Percentiles rank a stretch among this genome's conserved stretches.
Evolutionary conservation across 2,797 vertebrate species (phyloP).

Genomic region (Aeoliscus strigatus): DNA sequence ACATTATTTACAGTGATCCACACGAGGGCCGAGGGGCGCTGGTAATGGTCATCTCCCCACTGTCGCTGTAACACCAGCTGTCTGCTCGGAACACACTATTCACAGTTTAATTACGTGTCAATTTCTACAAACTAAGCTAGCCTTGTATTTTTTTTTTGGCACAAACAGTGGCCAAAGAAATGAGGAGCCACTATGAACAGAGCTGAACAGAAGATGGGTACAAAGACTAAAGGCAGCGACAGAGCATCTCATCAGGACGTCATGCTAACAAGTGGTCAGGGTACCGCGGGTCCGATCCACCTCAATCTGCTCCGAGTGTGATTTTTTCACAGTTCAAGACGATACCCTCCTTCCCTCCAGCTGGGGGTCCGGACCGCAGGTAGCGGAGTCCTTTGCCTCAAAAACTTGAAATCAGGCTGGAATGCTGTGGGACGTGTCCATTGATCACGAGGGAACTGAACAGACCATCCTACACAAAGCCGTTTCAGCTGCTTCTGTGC

Average conservation of each 20-base stretch:
- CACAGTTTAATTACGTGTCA: conserved; percentile 67
- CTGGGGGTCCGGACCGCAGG: conserved; percentile 38
- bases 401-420: conserved; percentile 30
- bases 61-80: conserved; percentile 53
- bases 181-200: conserved; percentile 65
- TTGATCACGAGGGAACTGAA: conserved; percentile 26
- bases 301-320: conserved; percentile 27
- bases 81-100: conserved; percentile 58
- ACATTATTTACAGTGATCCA: conserved; percentile 77
- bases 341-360: conserved; percentile 23
- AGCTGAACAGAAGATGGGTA: conserved; percentile 31
- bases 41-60: conserved; percentile 52
- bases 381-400: conserved; percentile 43
- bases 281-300: conserved; percentile 37
- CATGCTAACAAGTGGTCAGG: conserved; percentile 39
- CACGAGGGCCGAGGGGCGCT: conserved; percentile 49
- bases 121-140: conserved; percentile 65
- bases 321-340: conserved; percentile 54
- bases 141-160: conserved; percentile 70
- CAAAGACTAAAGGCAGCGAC: conserved; percentile 30
- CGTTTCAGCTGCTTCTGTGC: conserved; percentile 27
- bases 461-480: conserved; percentile 31
- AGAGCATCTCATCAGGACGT: conserved; percentile 28
- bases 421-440: conserved; percentile 40
- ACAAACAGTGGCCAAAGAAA: conserved; percentile 68